phyloP scores from a whole-genome alignment of 2,113 vertebrate genomes.

The Tachycineta bicolor region DNA sequence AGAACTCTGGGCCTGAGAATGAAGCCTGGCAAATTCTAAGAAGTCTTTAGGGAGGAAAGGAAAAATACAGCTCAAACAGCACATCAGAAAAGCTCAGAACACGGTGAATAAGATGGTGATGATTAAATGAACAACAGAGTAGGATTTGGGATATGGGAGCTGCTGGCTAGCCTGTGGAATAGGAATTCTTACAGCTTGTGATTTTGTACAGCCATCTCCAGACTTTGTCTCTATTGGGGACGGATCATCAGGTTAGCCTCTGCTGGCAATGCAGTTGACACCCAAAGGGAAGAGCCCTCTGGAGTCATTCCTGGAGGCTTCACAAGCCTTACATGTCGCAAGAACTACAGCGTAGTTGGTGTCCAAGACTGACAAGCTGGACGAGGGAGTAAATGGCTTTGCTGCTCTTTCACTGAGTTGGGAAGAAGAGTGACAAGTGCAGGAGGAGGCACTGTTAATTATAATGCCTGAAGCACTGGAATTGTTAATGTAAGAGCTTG shows the following conservation, averaged over 20 bases:
- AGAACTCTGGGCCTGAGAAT: not conserved
- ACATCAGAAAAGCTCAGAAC: not conserved
- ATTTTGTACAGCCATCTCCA: not conserved
- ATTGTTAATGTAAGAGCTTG: conserved; percentile 29
- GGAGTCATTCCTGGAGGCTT: not conserved
- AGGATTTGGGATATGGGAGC: not conserved
- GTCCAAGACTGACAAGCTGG: not conserved
- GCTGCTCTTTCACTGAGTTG: not conserved
- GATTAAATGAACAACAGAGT: not conserved
- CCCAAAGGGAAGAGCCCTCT: not conserved
- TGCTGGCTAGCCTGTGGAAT: not conserved
- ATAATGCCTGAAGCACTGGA: conserved; percentile 8
- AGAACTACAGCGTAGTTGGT: not conserved
- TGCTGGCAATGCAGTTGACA: not conserved
- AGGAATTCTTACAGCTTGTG: not conserved
- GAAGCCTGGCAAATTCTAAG: not conserved
- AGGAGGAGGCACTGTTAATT: conserved; percentile 19
- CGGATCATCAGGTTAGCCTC: not conserved
- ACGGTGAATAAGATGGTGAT: not conserved
- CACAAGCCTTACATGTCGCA: not conserved
- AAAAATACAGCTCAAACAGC: not conserved
- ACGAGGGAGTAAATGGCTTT: not conserved
- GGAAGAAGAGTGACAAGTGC: not conserved
- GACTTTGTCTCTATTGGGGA: not conserved
- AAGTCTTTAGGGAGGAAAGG: not conserved